Conservation (phyloP, 2,888 invertebrate species). For the Drosophila pseudotakahashii region DNA sequence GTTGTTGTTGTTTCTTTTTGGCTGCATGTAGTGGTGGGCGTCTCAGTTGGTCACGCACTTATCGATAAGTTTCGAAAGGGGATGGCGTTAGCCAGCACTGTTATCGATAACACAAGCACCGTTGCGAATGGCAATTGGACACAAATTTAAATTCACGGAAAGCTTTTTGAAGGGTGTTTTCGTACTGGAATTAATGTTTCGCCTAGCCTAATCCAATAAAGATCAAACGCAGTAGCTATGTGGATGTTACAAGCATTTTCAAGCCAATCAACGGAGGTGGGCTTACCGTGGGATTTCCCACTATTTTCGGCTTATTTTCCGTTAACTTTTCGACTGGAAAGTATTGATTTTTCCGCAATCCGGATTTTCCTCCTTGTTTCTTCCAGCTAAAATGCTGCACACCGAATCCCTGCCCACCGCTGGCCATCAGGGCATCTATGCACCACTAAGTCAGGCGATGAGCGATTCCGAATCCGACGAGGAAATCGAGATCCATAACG, state of each 20-base stretch:
- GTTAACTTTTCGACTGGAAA: background rate
- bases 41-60: slow-evolving; percentile 9
- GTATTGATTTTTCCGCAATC: slow-evolving; percentile 81
- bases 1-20: slow-evolving; percentile 61
- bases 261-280: slow-evolving; percentile 72
- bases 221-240: slow-evolving; percentile 64
- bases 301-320: background rate
- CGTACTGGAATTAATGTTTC: slow-evolving; percentile 50
- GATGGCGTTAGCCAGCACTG: slow-evolving; percentile 13
- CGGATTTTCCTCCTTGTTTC: slow-evolving; percentile 2
- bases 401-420: slow-evolving; percentile 80
- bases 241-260: slow-evolving; percentile 70
- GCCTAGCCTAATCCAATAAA: slow-evolving; percentile 42
- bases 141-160: slow-evolving; percentile 15
- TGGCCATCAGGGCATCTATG: slow-evolving; percentile 86
- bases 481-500: slow-evolving; percentile 84
- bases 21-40: slow-evolving; percentile 38
- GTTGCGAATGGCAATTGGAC: background rate
- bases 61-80: slow-evolving; percentile 12
- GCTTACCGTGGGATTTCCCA: background rate
- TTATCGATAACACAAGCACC: background rate
- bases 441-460: slow-evolving; percentile 91
- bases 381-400: slow-evolving; percentile 83
- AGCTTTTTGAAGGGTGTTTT: slow-evolving; percentile 39
- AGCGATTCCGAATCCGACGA: slow-evolving; percentile 92